Evolutionary conservation across 2,888 invertebrate genomes (phyloP), one percentile per base, ranked within the genome.

Genomic region (Notodromas monacha): DNA sequence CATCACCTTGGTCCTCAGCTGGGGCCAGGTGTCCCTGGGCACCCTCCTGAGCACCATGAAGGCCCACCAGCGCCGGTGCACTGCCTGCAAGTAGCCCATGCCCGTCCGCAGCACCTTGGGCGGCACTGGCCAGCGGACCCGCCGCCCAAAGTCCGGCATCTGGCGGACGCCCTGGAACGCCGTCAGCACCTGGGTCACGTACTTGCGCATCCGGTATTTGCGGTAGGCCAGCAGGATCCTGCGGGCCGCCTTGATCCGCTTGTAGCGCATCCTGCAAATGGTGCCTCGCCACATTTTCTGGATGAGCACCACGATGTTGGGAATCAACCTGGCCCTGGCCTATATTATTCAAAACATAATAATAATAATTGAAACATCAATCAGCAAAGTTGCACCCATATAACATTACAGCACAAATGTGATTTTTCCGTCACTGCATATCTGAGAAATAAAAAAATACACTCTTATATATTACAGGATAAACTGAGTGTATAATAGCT

Each of bases 221-320:
- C 68, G 58, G 56, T 79, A 92, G 5, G 68, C 63, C 32, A 61
- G 57, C 51, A 69, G 68, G 41, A 92, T 86, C 34, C 56, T 49
- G 38, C 69, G 51, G 0, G 77, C 69, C 0, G 92, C 89, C 48
- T 64, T 63, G 62, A 86, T 68, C 49, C 64, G 65, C 47, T 65
- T 65, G 50, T 72, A 84, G 30, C 66, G 60, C 43, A 61, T 59
- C 13, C 92, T 56, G 6, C 72, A 73, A 14, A 69, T 44, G 2
- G 60, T 57, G 14, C 79, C 92, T 40, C 89, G 61, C 64, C 84
- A 81, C 50, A 79, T 70, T 55, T 89, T 92, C 56, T 96, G 92
- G 38, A 96, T 59, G 43, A 86, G 59, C 15, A 74, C 64, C 32
- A 81, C 77, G 39, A 96, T 79, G 34, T 69, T 66, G 0, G 86